Percentiles rank a stretch among this genome's conserved stretches.
Conservation (phyloP, 2,797 vertebrate species). For the Microctenopoma stevenorrisi region DNA sequence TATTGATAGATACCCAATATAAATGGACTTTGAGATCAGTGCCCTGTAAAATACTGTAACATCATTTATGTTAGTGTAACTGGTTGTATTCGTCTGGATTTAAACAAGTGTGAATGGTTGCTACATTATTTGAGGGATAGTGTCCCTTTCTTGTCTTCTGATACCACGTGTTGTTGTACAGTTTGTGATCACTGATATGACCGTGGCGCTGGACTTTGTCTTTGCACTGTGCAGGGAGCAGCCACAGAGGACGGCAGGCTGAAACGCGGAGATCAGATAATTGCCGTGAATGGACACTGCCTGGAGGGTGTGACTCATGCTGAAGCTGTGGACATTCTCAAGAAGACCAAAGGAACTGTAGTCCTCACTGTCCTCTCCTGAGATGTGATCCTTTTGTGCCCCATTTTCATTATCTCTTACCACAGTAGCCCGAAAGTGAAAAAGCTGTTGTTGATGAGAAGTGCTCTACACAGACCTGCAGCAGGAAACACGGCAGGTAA, state of each 20-base stretch:
- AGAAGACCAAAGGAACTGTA: constrained; percentile 90
- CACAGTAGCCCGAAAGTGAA: not conserved
- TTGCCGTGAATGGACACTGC: constrained; percentile 92
- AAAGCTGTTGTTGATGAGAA: constrained; percentile 6
- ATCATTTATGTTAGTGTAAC: too few relatives aligned
- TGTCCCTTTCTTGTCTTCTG: not conserved
- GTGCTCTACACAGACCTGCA: constrained; percentile 9
- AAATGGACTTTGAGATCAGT: too few relatives aligned
- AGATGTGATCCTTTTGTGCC: constrained; percentile 39
- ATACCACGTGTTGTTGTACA: not conserved
- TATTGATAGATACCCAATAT: too few relatives aligned
- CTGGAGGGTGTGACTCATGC: constrained; percentile 92
- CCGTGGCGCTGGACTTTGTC: not conserved
- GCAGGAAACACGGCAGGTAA: not conserved
- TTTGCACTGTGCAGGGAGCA: constrained; percentile 86
- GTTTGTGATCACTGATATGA: not conserved
- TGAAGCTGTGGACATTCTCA: constrained; percentile 91
- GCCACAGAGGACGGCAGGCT: constrained; percentile 91
- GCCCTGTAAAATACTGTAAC: too few relatives aligned
- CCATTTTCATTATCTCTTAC: not conserved
- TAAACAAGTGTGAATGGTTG: not conserved
- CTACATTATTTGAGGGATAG: not conserved
- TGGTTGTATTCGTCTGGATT: too few relatives aligned
- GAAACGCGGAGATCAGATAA: constrained; percentile 92
- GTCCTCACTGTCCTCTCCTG: constrained; percentile 90